Percentiles rank a stretch among this genome's conserved stretches.
These are phyloP conservation scores for Nudaria mundana DNA, from an alignment of 2,888 invertebrate species.

Conservation along the genomic window DNA sequence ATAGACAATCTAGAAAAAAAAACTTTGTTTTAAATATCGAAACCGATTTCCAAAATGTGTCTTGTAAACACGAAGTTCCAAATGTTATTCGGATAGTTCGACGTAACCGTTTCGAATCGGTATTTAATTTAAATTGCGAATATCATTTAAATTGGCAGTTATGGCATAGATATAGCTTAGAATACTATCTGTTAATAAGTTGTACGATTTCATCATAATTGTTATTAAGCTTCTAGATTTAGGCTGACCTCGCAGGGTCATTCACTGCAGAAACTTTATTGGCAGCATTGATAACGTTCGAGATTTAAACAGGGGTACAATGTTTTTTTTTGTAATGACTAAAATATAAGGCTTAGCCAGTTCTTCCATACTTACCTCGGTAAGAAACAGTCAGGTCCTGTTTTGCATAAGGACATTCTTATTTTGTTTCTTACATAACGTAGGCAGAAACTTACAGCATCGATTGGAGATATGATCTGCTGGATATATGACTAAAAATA, in stretches of 20 bases:
- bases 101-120: constrained; percentile 11
- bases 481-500: neutral
- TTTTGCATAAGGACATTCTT: no score
- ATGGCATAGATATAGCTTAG: constrained; percentile 2
- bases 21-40: neutral
- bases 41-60: constrained; percentile 1
- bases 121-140: constrained; percentile 10
- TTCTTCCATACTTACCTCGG: no score
- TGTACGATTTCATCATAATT: neutral
- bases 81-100: neutral
- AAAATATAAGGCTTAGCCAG: no score
- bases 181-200: neutral
- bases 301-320: no score
- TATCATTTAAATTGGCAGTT: constrained; percentile 10
- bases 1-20: neutral
- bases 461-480: no score
- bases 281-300: neutral
- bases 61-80: neutral
- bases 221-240: constrained; percentile 3
- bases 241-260: neutral
- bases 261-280: neutral
- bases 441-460: neutral
- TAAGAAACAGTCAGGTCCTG: no score
- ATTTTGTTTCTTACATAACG: neutral
- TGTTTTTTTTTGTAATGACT: no score